Evolutionary conservation across 2,888 invertebrate species (phyloP).

Genomic region (Ptychoptera contaminata): DNA sequence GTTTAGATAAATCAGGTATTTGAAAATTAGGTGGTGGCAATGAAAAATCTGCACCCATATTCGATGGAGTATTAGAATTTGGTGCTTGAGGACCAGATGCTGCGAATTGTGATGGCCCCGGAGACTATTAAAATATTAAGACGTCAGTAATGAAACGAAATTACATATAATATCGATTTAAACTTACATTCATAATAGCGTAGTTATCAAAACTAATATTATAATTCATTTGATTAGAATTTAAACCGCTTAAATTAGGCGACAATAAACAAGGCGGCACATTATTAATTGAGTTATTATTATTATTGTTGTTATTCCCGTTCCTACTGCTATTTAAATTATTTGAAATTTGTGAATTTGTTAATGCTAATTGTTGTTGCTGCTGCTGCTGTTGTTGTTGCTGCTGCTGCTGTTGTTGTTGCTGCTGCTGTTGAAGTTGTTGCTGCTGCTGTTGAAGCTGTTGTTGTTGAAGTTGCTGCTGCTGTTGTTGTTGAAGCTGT

Average conservation of each 20-base stretch:
- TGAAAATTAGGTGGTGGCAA: conserved; percentile 36
- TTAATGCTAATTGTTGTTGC: conserved; percentile 13
- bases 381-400: conserved; percentile 36
- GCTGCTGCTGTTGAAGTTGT: conserved; percentile 36
- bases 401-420: conserved; percentile 31
- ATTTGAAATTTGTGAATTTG: background rate
- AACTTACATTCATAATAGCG: too few species aligned
- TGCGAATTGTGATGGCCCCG: conserved; percentile 5
- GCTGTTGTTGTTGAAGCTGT: conserved; percentile 17
- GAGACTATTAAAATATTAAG: conserved; percentile 1
- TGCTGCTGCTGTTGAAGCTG: conserved; percentile 29
- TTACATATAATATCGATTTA: too few species aligned
- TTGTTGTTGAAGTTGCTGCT: conserved; percentile 19
- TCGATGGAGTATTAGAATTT: background rate
- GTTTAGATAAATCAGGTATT: conserved; percentile 71
- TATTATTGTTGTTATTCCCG: conserved; percentile 17
- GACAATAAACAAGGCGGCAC: conserved; percentile 1
- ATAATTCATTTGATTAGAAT: conserved; percentile 5
- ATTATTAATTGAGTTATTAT: conserved; percentile 12
- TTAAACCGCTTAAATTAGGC: background rate
- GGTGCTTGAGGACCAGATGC: background rate
- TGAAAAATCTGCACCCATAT: conserved; percentile 7
- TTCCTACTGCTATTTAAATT: conserved; percentile 6
- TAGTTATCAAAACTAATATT: background rate
- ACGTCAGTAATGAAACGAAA: too few species aligned